phyloP scores from a whole-genome alignment of 2,797 vertebrate species.

The Babyrousa celebensis region DNA sequence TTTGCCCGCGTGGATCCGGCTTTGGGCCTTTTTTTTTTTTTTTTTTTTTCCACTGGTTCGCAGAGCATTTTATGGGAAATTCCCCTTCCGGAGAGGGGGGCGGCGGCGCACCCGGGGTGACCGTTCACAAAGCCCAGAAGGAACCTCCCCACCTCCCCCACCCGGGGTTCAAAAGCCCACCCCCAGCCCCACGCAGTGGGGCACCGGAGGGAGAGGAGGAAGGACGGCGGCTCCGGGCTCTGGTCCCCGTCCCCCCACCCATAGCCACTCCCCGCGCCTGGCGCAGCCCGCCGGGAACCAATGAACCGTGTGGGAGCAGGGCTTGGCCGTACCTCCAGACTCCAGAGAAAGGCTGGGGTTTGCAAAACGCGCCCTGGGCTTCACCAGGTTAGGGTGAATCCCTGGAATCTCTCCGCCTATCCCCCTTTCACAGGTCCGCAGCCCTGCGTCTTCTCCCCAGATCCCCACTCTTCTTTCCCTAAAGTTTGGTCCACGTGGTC shows the following conservation, averaged over 20 bases:
- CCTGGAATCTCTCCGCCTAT: neutral
- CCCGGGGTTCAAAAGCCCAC: slow-evolving; percentile 8
- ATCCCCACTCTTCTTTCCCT: slow-evolving; percentile 53
- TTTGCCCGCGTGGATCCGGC: slow-evolving; percentile 64
- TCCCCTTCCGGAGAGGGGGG: slow-evolving; percentile 69
- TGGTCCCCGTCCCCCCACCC: neutral
- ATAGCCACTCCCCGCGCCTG: slow-evolving; percentile 63
- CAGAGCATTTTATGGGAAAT: slow-evolving; percentile 73
- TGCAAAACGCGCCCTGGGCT: neutral
- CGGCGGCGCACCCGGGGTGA: neutral
- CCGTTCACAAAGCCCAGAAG: slow-evolving; percentile 58
- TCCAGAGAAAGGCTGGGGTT: slow-evolving; percentile 47
- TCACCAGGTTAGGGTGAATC: neutral
- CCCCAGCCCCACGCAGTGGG: slow-evolving; percentile 26
- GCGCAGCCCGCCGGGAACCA: slow-evolving; percentile 77
- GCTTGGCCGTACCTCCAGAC: slow-evolving; percentile 67
- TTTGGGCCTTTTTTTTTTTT: neutral
- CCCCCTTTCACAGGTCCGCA: neutral
- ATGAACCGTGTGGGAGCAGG: slow-evolving; percentile 70
- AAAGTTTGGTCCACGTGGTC: slow-evolving; percentile 85
- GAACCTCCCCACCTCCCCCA: slow-evolving; percentile 9
- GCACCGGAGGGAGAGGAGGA: neutral
- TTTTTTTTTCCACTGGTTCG: neutral
- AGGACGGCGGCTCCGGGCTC: neutral
- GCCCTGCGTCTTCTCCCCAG: neutral